A percentile compares a stretch with the other conserved stretches of the same genome.
phyloP scores from a whole-genome alignment of 1,140 invertebrate species.

The Apis cerana region DNA sequence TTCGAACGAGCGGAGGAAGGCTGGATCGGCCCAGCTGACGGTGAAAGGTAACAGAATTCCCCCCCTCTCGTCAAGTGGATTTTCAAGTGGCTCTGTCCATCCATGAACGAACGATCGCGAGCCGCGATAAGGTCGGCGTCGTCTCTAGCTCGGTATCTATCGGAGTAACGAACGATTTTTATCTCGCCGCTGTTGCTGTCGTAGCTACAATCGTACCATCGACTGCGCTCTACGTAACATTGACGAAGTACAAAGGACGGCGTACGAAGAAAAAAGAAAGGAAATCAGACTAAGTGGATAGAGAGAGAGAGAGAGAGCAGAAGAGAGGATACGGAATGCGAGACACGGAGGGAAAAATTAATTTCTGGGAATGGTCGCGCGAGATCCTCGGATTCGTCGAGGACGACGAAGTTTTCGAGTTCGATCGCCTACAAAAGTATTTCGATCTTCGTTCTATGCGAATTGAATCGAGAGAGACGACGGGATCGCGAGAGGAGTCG shows the following conservation, averaged over 20 bases:
- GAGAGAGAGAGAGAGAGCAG: neutral
- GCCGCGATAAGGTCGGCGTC: conserved; percentile 22
- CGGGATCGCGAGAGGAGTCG: neutral
- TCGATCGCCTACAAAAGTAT: conserved; percentile 53
- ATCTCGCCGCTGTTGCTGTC: conserved; percentile 10
- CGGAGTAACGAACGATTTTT: conserved; percentile 35
- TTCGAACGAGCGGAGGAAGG: neutral
- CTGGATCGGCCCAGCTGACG: conserved; percentile 25
- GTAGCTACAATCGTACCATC: neutral
- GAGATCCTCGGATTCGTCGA: neutral
- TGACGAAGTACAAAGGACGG: neutral
- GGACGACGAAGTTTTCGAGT: conserved; percentile 24
- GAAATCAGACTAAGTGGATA: conserved; percentile 16
- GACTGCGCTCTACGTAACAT: too few relatives aligned
- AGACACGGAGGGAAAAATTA: conserved; percentile 21
- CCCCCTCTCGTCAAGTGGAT: conserved; percentile 37
- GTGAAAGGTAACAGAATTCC: conserved; percentile 22
- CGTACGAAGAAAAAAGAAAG: neutral
- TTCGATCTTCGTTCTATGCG: conserved; percentile 40
- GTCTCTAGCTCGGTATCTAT: neutral
- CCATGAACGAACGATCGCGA: conserved; percentile 40
- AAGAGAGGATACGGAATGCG: neutral
- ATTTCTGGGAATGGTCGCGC: conserved; percentile 37
- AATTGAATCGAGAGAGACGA: conserved; percentile 38
- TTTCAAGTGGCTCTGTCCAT: conserved; percentile 46